Evolutionary conservation across 2,113 vertebrate genomes (phyloP), one percentile per base, ranked within the genome.

Genomic region (Lutjanus erythropterus): DNA sequence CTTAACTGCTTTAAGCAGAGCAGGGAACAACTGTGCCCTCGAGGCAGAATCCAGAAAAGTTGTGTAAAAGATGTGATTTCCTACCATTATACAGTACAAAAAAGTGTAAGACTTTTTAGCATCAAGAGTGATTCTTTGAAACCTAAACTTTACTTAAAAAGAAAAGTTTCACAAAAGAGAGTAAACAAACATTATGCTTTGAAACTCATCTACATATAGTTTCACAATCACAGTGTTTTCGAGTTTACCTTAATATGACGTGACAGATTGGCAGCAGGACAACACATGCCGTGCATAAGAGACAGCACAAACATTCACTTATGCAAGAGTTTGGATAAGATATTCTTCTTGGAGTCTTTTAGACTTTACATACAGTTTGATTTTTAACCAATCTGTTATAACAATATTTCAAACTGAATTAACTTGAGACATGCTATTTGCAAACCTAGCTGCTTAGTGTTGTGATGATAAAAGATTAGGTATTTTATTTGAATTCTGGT

Each of bases 1-100:
- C 9, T 50, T 42, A 18, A 58, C 46, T 61, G 42, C 27, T 68
- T 74, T 47, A 77, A 82, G 41, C 23, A 71, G 59, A 80, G 29
- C 19, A 52, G 7, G 12, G 44, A 71, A 41, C 33, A 25, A 15
- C 23, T 44, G 10, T 60, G 11, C 50, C 71, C 70, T 64, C 35
- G 37, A 76, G 39, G 61, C 55, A 55, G 15, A 37, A 25, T 37
- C 25, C n/a, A 33, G 11, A 70, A 53, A 65, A 7, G 21, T 18
- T 11, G 11, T 33, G 8, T 42, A 33, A 75, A 78, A 62, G 47
- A 29, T 70, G 55, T 41, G 11, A 79, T 72, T 65, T 55, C 15
- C 37, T 42, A 4, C 6, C 35, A 58, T 58, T 33, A 53, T 16
- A 39, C 25, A 42, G 5, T 29, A 14, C n/a, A 33, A 65, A 31